Conservation (phyloP, 1,140 invertebrate genomes). For the Reticulitermes speratus region DNA sequence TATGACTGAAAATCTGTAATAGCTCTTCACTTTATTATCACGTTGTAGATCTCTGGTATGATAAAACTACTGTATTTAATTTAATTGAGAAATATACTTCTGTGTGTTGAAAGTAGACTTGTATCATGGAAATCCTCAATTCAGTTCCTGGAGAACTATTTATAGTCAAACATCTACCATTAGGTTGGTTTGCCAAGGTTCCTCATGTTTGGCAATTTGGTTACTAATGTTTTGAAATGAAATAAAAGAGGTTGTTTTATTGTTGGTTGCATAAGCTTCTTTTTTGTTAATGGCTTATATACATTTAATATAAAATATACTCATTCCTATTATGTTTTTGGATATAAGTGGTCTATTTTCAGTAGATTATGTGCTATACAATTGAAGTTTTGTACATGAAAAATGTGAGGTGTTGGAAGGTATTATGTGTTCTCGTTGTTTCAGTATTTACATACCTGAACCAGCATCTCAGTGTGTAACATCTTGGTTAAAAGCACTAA, state of each 20-base stretch:
- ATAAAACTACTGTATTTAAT: too few relatives aligned
- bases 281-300: neutral
- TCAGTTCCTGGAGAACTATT: neutral
- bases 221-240: neutral
- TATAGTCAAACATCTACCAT: neutral
- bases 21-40: too few relatives aligned
- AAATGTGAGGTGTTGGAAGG: neutral
- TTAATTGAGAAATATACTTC: neutral
- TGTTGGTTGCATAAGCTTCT: neutral
- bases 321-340: neutral
- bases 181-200: neutral
- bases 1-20: too few relatives aligned
- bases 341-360: neutral
- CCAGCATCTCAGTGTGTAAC: neutral
- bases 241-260: neutral
- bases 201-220: neutral
- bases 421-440: neutral
- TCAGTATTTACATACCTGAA: conserved; percentile 11
- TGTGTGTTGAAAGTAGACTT: neutral
- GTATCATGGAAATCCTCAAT: neutral
- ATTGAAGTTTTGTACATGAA: neutral
- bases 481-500: neutral
- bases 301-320: neutral
- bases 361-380: neutral
- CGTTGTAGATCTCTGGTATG: too few relatives aligned